Evolutionary conservation across 2,797 vertebrate genomes (phyloP), one percentile per base, ranked within the genome.

Genomic region (Enteromius treurensis): DNA sequence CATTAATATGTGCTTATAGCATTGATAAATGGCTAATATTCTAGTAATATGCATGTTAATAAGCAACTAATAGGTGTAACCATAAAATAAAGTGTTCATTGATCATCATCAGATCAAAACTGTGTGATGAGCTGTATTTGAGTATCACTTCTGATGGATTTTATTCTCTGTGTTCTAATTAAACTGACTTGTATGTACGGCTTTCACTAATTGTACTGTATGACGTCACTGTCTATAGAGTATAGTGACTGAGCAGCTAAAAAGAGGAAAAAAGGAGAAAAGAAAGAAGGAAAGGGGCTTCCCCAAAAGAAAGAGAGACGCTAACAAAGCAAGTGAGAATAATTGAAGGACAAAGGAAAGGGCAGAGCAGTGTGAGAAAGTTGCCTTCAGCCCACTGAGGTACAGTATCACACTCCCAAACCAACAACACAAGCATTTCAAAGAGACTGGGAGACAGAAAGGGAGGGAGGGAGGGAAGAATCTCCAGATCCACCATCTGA

Each of bases 321-420:
- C 19, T 42, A 77, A 77, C 67, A 45, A 67, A 77, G 37, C 4
- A 3, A 51, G 47, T 49, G 21, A 53, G 70, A 77, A 70, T 49
- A 60, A 58, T 51, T 37, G 75, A 64, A 75, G 76, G 34, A 79
- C 69, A 77, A 77, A 84, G 70, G 26, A 74, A 81, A 78, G 55
- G 79, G 47, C 40, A 71, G 84, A 34, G 17, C 51, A 65, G 84
- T 85, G 73, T 81, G 76, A 82, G 70, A 78, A 74, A 75, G 60
- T 83, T 65, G 81, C 69, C 77, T 73, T 83, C 21, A 70, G 76
- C 67, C 34, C 21, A 73, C 58, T 29, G 5, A 81, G 42, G 9
- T 79, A 76, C 81, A 81, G 58, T 70, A 78, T 79, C 58, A 71
- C 76, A 64, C 71, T 32, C 77, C 67, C 55, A 74, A 79, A 51